phyloP scores from a whole-genome alignment of 1,140 invertebrate species.

The Polypedilum vanderplanki region DNA sequence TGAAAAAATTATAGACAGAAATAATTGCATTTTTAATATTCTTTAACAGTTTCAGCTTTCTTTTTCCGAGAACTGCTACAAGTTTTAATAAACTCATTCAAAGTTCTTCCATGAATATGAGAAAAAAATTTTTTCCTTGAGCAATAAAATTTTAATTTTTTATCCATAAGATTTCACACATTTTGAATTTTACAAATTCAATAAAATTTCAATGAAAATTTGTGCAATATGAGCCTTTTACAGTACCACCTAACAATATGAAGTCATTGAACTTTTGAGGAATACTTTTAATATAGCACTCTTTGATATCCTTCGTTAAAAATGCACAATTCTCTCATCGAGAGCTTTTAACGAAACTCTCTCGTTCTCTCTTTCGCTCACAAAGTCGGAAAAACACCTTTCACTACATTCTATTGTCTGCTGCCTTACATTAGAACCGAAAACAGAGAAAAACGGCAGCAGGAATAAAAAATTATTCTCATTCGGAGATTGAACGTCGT shows the following conservation, averaged over 20 bases:
- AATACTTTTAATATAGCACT: not conserved
- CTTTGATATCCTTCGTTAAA: not conserved
- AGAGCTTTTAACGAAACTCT: not conserved
- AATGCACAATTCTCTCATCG: not conserved
- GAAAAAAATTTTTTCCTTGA: not conserved
- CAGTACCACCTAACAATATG: too few relatives aligned
- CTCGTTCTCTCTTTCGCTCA: not conserved
- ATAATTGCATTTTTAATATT: too few relatives aligned
- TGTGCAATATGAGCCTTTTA: too few relatives aligned
- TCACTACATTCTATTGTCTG: not conserved
- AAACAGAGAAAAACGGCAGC: not conserved
- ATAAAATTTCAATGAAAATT: not conserved
- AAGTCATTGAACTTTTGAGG: too few relatives aligned
- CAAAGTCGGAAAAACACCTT: constrained; percentile 9
- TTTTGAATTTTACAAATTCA: not conserved
- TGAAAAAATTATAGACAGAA: too few relatives aligned
- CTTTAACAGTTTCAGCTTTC: too few relatives aligned
- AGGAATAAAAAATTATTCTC: not conserved
- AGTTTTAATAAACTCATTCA: not conserved
- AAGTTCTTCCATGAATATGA: not conserved
- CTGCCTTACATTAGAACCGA: not conserved
- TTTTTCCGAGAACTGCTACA: too few relatives aligned
- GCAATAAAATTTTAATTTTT: not conserved
- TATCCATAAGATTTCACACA: not conserved
- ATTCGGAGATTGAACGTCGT: constrained; percentile 24